Evolutionary conservation across 1,140 invertebrate genomes (phyloP), one percentile per base, ranked within the genome.

Genomic region (Drosophila burlai): DNA sequence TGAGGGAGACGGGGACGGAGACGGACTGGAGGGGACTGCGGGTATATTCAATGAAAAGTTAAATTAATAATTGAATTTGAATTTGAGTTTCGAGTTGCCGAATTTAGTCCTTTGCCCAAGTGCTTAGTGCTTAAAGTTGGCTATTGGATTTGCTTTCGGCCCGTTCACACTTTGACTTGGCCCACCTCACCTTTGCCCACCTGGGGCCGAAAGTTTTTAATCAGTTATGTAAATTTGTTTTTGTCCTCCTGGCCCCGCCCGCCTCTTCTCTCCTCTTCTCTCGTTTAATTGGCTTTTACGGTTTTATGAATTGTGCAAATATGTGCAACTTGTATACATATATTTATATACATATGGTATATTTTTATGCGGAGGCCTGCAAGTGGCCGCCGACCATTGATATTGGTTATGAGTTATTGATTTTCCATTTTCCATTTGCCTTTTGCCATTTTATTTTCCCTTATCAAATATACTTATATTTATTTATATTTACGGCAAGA

Each of bases 191-290:
- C n/a, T n/a, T n/a, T n/a, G n/a, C n/a, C n/a, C n/a, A n/a, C 66
- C 78, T 68, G 83, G 55, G 36, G 49, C 62, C 60, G 64, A 58
- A 90, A 90, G 81, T 89, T 89, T 85, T 89, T 89, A 89, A 89
- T 89, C 85, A 89, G 78, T 84, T 90, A 90, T 89, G 84, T 68
- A 84, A 89, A 90, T 90, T 90, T 89, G 73, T 89, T 81, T 80
- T 84, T 73, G 68, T 73, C 67, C 60, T 60, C 24, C 18, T n/a
- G 2, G 24, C 26, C 9, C 7, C n/a, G 34, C 10, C 16, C 8
- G 3, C n/a, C 18, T 15, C 31, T 34, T 13, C 2, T 0, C 0
- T 38, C 8, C 34, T 10, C 43, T 26, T 29, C 69, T 31, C 45
- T 29, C 49, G 21, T 52, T 78, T 77, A 78, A 78, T 77, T 60